Base-by-base conservation (phyloP, 37 sponge, comb jelly and placozoan genomes). In the Hormiphora californensis region DNA sequence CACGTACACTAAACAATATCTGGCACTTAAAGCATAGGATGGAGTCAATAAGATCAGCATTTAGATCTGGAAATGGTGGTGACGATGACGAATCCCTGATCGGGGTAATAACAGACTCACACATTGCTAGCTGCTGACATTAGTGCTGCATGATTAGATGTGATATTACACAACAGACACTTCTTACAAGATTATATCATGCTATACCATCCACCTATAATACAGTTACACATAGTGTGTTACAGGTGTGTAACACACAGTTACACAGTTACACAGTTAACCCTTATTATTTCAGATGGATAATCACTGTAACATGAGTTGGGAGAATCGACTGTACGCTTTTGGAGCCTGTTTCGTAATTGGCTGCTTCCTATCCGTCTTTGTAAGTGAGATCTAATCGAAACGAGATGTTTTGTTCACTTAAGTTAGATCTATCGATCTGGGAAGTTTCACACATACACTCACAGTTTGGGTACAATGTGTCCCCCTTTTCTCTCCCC, bases 331-430 rank as follows among this genome's bases (percentile, higher is more conserved):
- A 41, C 25, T 73, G 44, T 73, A 73, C 23, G 81, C 81, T 41
- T 73, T 73, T 41, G 81, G 81, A 19, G 81, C 36, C 17, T 73
- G 81, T 40, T 73, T 73, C 43, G 81, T 73, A n/a, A 73, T 73
- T n/a, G 81, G 81, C 32, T 23, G 40, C 41, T 39, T 73, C 81
- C 5, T 73, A 7, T 73, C 81, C 27, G 23, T 73, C 5, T 73
- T 73, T 40, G 81, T 73, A 40, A 43, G 81, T 65, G n/a, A n/a
- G n/a, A n/a, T n/a, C n/a, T n/a, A n/a, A n/a, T n/a, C n/a, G n/a
- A n/a, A n/a, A n/a, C n/a, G n/a, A n/a, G n/a, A n/a, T n/a, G n/a
- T n/a, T n/a, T n/a, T n/a, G n/a, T n/a, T n/a, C n/a, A n/a, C n/a
- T n/a, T n/a, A n/a, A n/a, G n/a, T n/a, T n/a, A n/a, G n/a, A n/a